Base-by-base conservation (phyloP, 2,797 vertebrate genomes). In the Esox masquinongy region DNA sequence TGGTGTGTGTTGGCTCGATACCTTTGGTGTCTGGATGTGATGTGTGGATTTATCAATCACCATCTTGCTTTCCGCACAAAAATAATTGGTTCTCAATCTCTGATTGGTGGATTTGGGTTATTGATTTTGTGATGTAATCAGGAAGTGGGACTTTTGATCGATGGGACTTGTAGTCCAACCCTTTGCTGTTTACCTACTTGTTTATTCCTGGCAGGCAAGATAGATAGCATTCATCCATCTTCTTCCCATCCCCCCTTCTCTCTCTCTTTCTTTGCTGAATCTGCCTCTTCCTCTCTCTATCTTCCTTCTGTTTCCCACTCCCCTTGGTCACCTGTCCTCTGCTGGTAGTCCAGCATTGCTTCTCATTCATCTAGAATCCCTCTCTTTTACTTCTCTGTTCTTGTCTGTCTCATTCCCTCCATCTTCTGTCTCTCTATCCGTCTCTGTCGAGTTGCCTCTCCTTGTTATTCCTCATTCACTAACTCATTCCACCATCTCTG, bases 361-460 rank as follows among this genome's bases (percentile, higher is more conserved):
- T 26, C 59, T 8, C 59, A 22, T 24, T 11, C n/a, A 15, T 24
- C 22, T 26, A 63, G 59, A 14, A 29, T 29, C 26, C 26, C 61
- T 29, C 26, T 64, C 26, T 63, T 26, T 64, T n/a, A 16, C n/a
- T 59, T n/a, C 53, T 6, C 19, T 5, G 5, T 59, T 59, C n/a
- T 24, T 31, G 15, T 64, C 66, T 68, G 16, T 24, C 68, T 69
- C 68, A 6, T 26, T 69, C 36, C 19, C 68, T 80, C 22, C 70
- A 50, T 70, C 68, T 64, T 29, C 26, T 51, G 29, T 31, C 66
- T 75, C 68, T 76, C 39, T 61, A 67, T 9, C n/a, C 15, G 36
- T 49, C 73, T 70, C 15, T 34, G 6, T 22, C 26, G n/a, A 8
- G 7, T 6, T 53, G 24, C 1, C 17, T 51, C 49, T 36, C 36